A percentile compares a stretch with the other conserved stretches of the same genome.
Conservation (phyloP, 2,888 invertebrate species). For the Leptogaster cylindrica region DNA sequence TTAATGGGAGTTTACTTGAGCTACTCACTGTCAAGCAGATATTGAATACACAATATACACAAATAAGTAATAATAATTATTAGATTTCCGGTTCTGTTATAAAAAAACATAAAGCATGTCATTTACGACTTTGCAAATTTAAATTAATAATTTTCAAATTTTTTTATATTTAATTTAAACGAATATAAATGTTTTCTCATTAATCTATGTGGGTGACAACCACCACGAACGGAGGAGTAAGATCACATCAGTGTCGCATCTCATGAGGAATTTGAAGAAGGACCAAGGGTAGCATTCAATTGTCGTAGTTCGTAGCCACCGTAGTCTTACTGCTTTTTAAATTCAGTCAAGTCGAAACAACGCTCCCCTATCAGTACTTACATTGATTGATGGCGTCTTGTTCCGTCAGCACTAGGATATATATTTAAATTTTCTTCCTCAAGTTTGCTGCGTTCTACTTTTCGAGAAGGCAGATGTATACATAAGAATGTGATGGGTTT, state of each 20-base stretch:
- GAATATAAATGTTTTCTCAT: slow-evolving; percentile 13
- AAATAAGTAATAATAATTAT: too few relatives aligned
- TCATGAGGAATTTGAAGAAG: not conserved
- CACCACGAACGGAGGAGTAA: not conserved
- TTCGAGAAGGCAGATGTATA: too few relatives aligned
- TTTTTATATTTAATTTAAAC: slow-evolving; percentile 28
- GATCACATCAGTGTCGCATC: slow-evolving; percentile 22
- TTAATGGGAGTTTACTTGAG: too few relatives aligned
- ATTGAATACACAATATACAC: too few relatives aligned
- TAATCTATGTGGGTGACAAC: slow-evolving; percentile 9
- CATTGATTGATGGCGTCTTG: slow-evolving; percentile 36
- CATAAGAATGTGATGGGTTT: too few relatives aligned
- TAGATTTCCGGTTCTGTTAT: too few relatives aligned
- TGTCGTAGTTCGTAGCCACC: not conserved
- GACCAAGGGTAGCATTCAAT: slow-evolving; percentile 6
- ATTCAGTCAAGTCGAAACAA: slow-evolving; percentile 17
- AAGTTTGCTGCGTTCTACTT: slow-evolving; percentile 25
- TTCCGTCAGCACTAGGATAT: slow-evolving; percentile 28
- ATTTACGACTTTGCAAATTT: too few relatives aligned
- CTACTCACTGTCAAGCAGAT: too few relatives aligned
- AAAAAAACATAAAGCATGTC: too few relatives aligned
- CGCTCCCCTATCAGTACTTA: slow-evolving; percentile 17
- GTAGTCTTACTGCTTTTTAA: not conserved
- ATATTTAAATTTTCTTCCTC: slow-evolving; percentile 25
- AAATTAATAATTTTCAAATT: slow-evolving; percentile 21